These are phyloP conservation scores for Epirrhoe alternata DNA, from an alignment of 2,888 invertebrate genomes.

Conservation along the genomic window DNA sequence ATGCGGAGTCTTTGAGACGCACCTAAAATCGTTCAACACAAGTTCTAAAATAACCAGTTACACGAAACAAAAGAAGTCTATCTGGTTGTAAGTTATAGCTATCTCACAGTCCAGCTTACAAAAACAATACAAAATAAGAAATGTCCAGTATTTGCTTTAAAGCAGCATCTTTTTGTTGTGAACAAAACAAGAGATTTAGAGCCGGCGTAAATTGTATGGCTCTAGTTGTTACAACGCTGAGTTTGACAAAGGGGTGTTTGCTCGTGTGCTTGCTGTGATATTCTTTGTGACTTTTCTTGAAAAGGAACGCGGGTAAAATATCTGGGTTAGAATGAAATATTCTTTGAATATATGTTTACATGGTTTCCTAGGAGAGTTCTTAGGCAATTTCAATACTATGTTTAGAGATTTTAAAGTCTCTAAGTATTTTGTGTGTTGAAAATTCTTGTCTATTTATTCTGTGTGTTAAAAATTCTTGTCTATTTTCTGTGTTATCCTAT, in stretches of 20 bases:
- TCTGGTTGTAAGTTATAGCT: neutral
- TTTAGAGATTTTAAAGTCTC: too few species aligned
- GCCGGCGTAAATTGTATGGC: constrained; percentile 40
- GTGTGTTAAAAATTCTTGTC: too few species aligned
- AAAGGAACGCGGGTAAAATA: neutral
- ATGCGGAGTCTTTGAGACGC: too few species aligned
- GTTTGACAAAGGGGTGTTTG: constrained; percentile 38
- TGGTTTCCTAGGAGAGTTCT: neutral
- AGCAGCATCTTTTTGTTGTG: constrained; percentile 33
- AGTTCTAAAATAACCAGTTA: too few species aligned
- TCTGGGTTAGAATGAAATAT: neutral
- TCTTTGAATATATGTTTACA: neutral
- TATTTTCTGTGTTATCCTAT: too few species aligned
- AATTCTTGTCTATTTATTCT: too few species aligned
- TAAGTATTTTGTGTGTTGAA: too few species aligned
- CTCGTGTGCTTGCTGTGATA: constrained; percentile 26
- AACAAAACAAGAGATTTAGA: constrained; percentile 43
- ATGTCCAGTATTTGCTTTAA: constrained; percentile 1
- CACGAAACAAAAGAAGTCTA: neutral
- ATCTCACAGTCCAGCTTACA: neutral
- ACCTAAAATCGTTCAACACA: too few species aligned
- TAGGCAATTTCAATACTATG: too few species aligned
- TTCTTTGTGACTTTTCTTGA: constrained; percentile 18
- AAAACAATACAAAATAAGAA: neutral
- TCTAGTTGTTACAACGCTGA: constrained; percentile 30